Percentiles rank a stretch among this genome's conserved stretches.
These are phyloP conservation scores for Argopecten irradians DNA, from an alignment of 1,140 invertebrate species.

Conservation along the genomic window DNA sequence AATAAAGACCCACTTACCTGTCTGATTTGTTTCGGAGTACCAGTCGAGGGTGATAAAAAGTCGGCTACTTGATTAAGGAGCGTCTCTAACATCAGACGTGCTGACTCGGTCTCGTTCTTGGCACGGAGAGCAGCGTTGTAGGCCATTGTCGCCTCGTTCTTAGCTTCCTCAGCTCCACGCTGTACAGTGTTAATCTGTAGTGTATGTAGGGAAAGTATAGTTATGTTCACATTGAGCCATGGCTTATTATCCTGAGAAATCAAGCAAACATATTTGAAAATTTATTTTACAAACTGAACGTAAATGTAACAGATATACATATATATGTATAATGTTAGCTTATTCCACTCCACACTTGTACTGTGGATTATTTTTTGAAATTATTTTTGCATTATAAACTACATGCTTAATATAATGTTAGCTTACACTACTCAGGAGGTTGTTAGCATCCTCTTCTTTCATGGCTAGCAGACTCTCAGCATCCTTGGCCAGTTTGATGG, in stretches of 20 bases:
- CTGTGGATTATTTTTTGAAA: neutral
- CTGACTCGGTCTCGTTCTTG: constrained; percentile 80
- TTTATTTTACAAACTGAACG: too few species aligned
- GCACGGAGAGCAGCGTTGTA: constrained; percentile 80
- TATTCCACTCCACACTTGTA: neutral
- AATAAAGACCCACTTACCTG: constrained; percentile 81
- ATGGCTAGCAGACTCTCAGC: constrained; percentile 87
- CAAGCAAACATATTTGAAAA: neutral
- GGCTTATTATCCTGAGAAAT: neutral
- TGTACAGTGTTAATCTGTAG: constrained; percentile 81
- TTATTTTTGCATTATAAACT: neutral
- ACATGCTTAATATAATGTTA: neutral
- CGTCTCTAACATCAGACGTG: constrained; percentile 79
- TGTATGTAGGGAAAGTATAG: neutral
- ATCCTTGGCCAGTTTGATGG: constrained; percentile 89
- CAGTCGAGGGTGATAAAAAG: constrained; percentile 86
- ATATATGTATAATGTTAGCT: neutral
- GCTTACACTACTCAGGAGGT: constrained; percentile 78
- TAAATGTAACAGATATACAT: neutral
- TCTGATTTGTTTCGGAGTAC: constrained; percentile 89
- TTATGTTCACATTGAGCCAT: neutral
- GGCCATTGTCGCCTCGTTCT: constrained; percentile 81
- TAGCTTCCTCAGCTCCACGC: constrained; percentile 80
- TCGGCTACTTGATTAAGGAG: constrained; percentile 85
- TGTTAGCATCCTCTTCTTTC: constrained; percentile 88